These are phyloP conservation scores for Epinotia demarniana DNA, from an alignment of 2,888 invertebrate species.

Conservation along the genomic window DNA sequence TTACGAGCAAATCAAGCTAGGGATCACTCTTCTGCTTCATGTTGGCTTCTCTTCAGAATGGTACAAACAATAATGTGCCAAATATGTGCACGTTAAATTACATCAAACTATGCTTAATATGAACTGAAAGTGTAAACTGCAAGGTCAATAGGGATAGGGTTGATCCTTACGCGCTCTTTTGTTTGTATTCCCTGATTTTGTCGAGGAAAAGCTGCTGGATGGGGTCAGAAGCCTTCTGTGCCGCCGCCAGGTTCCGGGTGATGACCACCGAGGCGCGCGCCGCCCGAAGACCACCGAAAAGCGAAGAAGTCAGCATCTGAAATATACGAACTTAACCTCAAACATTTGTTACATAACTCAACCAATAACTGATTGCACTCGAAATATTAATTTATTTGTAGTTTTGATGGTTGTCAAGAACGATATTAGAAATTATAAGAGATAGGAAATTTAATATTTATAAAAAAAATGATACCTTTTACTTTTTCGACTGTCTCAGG, in stretches of 20 bases:
- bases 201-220: conserved; percentile 97
- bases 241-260: conserved; percentile 89
- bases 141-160: conserved; percentile 52
- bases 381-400: neutral
- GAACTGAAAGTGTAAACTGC: conserved; percentile 42
- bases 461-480: conserved; percentile 58
- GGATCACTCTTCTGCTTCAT: neutral
- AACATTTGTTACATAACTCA: conserved; percentile 67
- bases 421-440: conserved; percentile 31
- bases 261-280: conserved; percentile 80
- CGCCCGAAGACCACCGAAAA: conserved; percentile 79
- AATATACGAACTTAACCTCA: conserved; percentile 71
- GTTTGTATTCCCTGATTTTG: conserved; percentile 95
- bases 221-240: conserved; percentile 92
- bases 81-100: neutral
- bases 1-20: neutral
- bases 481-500: conserved; percentile 52
- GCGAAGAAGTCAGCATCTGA: conserved; percentile 85
- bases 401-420: neutral
- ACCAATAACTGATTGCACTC: neutral
- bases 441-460: neutral
- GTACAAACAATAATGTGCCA: neutral
- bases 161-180: conserved; percentile 90
- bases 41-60: neutral
- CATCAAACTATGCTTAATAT: neutral